phyloP scores from a whole-genome alignment of 2,113 vertebrate genomes.

The Ciconia stormi region DNA sequence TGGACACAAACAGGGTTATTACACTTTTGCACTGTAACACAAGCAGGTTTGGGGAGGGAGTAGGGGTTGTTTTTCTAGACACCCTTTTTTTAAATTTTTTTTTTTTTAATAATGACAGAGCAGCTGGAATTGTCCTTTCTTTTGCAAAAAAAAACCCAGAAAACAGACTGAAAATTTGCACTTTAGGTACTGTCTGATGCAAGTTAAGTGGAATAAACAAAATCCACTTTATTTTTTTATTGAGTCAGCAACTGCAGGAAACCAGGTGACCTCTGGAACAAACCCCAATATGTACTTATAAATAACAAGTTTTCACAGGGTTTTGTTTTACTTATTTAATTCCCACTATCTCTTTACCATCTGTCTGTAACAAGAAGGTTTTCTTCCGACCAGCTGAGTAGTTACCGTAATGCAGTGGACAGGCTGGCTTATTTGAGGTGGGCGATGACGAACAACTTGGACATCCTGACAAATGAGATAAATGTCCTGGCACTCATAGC shows the following conservation, averaged over 20 bases:
- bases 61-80: background rate
- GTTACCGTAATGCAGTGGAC: background rate
- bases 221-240: background rate
- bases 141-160: background rate
- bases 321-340: background rate
- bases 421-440: background rate
- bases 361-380: background rate
- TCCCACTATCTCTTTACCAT: background rate
- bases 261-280: background rate
- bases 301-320: background rate
- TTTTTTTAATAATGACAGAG: background rate
- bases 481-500: background rate
- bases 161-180: background rate
- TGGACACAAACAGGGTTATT: background rate
- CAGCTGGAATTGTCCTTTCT: background rate
- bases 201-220: background rate
- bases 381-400: background rate
- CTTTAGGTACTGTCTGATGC: background rate
- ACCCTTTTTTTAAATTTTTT: background rate
- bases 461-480: background rate
- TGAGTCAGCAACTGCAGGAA: constrained; percentile 5
- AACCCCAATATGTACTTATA: background rate
- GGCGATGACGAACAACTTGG: background rate
- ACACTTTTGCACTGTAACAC: background rate
- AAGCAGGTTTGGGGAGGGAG: background rate